Evolutionary conservation across 2,888 invertebrate genomes (phyloP).

Genomic region (Aphidius colemani): DNA sequence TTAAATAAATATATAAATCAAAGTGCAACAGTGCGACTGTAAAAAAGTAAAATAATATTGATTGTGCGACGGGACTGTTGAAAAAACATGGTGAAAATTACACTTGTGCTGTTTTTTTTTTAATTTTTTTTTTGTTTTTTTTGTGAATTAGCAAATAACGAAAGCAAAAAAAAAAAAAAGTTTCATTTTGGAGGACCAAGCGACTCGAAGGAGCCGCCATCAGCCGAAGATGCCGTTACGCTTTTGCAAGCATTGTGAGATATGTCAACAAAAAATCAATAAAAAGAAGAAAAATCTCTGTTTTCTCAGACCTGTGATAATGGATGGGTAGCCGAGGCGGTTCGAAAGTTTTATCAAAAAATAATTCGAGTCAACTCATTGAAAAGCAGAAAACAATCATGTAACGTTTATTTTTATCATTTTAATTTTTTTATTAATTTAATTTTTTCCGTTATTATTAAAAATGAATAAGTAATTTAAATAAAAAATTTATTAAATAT

Average conservation of each 20-base stretch:
- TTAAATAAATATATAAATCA: too few species aligned
- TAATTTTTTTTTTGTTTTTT: too few species aligned
- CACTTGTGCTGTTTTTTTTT: too few species aligned
- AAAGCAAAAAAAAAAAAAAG: constrained; percentile 7
- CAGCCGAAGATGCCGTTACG: constrained; percentile 14
- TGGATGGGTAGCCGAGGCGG: constrained; percentile 37
- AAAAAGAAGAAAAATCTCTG: constrained; percentile 37
- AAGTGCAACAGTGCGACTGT: too few species aligned
- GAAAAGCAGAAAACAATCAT: constrained; percentile 50
- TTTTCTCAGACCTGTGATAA: constrained; percentile 56
- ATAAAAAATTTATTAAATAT: not conserved
- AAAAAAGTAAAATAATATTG: too few species aligned
- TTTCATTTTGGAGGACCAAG: constrained; percentile 30
- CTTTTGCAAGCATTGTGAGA: constrained; percentile 16
- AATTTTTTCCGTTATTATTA: constrained; percentile 8
- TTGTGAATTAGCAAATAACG: not conserved
- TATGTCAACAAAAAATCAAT: constrained; percentile 20
- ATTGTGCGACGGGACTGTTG: not conserved
- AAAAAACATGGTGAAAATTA: not conserved
- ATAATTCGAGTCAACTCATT: constrained; percentile 24
- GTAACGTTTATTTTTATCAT: constrained; percentile 27
- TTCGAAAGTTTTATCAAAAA: constrained; percentile 24
- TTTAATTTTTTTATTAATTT: not conserved
- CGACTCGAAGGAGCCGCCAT: constrained; percentile 20
- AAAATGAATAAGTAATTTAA: constrained; percentile 4